phyloP scores from a whole-genome alignment of 2,113 vertebrate genomes.

The Gadus macrocephalus region DNA sequence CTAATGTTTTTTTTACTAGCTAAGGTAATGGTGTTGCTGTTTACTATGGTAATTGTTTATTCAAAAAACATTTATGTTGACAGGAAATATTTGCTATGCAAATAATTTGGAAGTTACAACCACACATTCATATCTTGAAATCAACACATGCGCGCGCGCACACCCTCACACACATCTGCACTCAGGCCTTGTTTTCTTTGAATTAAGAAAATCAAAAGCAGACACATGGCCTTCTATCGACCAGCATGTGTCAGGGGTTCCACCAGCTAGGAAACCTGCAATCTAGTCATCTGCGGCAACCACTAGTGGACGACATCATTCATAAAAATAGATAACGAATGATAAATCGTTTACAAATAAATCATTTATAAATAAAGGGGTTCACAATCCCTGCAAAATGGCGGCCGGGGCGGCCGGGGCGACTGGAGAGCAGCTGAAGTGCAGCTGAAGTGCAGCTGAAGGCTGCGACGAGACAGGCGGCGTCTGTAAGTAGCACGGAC shows the following conservation, averaged over 20 bases:
- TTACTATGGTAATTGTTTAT: too few species aligned
- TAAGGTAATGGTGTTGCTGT: too few species aligned
- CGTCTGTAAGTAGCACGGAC: too few species aligned
- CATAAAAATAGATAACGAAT: not conserved
- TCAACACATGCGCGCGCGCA: conserved; percentile 2
- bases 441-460: too few species aligned
- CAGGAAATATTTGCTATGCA: not conserved
- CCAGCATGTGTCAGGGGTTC: conserved; percentile 3
- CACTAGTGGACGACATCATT: too few species aligned
- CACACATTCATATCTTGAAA: not conserved
- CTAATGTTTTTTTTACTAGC: too few species aligned
- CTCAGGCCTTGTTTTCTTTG: conserved; percentile 38
- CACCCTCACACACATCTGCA: conserved; percentile 12
- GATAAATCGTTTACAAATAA: not conserved
- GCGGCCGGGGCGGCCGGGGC: too few species aligned
- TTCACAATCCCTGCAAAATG: not conserved
- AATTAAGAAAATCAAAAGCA: conserved; percentile 47
- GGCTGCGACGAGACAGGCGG: too few species aligned
- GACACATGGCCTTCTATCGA: conserved; percentile 17
- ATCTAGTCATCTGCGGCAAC: not conserved
- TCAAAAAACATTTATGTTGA: not conserved
- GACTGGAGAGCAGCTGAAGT: too few species aligned
- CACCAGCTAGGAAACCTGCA: not conserved
- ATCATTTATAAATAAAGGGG: not conserved
- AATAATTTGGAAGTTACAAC: not conserved